Evolutionary conservation across 1,140 invertebrate species (phyloP).

Genomic region (Nebria ingens): DNA sequence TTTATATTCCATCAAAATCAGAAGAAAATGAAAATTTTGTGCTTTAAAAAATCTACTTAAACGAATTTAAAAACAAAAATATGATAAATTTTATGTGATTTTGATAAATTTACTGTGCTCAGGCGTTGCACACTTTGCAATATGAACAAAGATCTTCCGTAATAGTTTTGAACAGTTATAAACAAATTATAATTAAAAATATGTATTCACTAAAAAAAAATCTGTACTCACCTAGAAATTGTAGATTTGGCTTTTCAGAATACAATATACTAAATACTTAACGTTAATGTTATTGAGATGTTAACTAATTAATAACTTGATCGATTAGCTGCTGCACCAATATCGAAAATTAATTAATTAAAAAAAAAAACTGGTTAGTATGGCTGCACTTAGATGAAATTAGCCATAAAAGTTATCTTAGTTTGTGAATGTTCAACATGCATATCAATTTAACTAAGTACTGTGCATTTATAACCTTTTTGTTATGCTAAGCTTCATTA

Average conservation of each 20-base stretch:
- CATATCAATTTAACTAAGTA: too few species aligned
- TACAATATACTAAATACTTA: not conserved
- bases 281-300: constrained; percentile 4
- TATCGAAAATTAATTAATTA: not conserved
- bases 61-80: not conserved
- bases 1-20: too few species aligned
- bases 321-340: too few species aligned
- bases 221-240: not conserved
- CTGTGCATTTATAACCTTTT: too few species aligned
- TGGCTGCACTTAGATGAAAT: constrained; percentile 1
- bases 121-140: not conserved
- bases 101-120: not conserved
- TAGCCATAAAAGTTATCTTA: not conserved
- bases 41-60: too few species aligned
- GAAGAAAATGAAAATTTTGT: too few species aligned
- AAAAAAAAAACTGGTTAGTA: not conserved
- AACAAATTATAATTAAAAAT: not conserved
- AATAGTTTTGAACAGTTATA: constrained; percentile 3
- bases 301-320: constrained; percentile 8
- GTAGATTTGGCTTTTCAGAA: constrained; percentile 3
- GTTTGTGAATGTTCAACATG: not conserved
- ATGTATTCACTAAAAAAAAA: not conserved
- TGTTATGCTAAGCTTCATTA: too few species aligned
- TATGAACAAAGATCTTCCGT: constrained; percentile 2
- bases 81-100: not conserved